Evolutionary conservation across 1,140 invertebrate species (phyloP), one percentile per base, ranked within the genome.

Genomic region (Wiebesia pumilae): DNA sequence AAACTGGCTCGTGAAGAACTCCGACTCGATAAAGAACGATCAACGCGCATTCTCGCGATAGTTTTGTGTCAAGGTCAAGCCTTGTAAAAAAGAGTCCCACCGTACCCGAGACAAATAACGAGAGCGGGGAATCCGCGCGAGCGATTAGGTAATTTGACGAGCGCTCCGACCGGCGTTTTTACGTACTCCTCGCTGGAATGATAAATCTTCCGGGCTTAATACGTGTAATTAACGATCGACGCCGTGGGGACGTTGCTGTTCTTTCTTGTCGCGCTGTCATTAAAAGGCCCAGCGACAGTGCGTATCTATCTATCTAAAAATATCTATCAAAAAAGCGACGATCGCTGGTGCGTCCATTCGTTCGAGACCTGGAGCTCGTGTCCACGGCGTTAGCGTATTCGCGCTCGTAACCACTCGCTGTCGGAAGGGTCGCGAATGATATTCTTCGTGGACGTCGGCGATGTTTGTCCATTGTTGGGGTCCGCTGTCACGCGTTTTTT

Each of bases 201-300:
- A 84, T 84, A 84, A 84, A 84, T 84, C 83, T 78, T n/a, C 30
- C 38, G 35, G 10, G 7, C 71, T 83, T 83, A 83, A 83, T 83
- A 65, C 71, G 54, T 71, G 82, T 83, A 75, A 83, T 84, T 84
- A 84, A 84, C 58, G 83, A 84, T 78, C 75, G 83, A 75, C 58
- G 83, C 40, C 58, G 75, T 16, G 73, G n/a, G n/a, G 40, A 33
- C 35, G 83, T 33, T 27, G 79, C 33, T 58, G 30, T 51, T 38
- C 43, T 58, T 81, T 83, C 71, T 83, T 77, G 54, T 62, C 82
- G 71, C 43, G 21, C 16, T 1, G 27, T 1, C 24, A 10, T 43
- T 19, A 27, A 43, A 24, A 24, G 27, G 38, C 2, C 27, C 38
- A 1, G 38, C 35, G 30, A 3, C 14, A 3, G 2, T 67, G 27